phyloP scores from a whole-genome alignment of 2,888 invertebrate species.

The Ophraella communa region DNA sequence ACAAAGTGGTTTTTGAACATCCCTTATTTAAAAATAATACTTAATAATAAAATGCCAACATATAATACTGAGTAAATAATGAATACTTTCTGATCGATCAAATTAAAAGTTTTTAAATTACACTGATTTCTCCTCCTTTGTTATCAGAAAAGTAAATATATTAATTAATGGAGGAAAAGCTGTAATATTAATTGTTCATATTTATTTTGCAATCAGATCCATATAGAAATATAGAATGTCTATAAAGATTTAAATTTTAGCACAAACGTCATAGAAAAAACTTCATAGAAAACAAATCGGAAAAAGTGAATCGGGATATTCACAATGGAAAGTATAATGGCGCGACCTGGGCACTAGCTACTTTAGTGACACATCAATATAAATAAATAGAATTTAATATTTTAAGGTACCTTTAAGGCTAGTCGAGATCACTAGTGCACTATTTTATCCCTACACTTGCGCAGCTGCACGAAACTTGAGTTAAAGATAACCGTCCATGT shows the following conservation, averaged over 20 bases:
- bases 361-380: conserved; percentile 52
- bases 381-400: conserved; percentile 56
- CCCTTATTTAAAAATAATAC: no score
- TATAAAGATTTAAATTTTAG: conserved; percentile 11
- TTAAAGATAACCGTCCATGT: conserved; percentile 33
- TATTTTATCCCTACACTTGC: conserved; percentile 53
- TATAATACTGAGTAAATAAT: background rate
- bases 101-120: background rate
- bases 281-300: background rate
- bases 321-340: conserved; percentile 45
- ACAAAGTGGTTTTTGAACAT: no score
- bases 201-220: background rate
- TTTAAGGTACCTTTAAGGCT: conserved; percentile 60
- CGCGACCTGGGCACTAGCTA: conserved; percentile 56
- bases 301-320: background rate
- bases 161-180: background rate
- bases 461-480: conserved; percentile 51
- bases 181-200: background rate
- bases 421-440: conserved; percentile 61
- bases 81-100: background rate
- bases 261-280: background rate
- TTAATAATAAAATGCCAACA: no score
- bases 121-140: background rate
- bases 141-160: background rate
- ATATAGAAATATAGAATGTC: background rate